Evolutionary conservation across 2,888 invertebrate species (phyloP).

Genomic region (Pristionchus fissidentatus): DNA sequence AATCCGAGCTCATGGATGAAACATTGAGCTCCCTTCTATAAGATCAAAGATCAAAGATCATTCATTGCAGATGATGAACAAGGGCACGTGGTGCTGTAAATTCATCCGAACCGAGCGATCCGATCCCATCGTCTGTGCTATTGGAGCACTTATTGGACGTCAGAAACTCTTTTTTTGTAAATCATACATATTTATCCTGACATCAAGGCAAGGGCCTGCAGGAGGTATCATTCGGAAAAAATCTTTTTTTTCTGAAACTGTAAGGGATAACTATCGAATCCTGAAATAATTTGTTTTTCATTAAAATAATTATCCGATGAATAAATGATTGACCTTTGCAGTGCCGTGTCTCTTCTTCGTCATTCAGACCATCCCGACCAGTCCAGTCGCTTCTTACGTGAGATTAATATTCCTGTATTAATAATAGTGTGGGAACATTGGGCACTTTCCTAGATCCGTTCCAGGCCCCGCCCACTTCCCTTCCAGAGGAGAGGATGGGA

Average conservation of each 20-base stretch:
- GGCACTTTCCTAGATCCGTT: not conserved
- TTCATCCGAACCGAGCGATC: slow-evolving; percentile 62
- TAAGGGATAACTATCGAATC: too few relatives aligned
- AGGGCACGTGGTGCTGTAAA: slow-evolving; percentile 51
- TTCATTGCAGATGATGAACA: slow-evolving; percentile 36
- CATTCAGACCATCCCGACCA: slow-evolving; percentile 83
- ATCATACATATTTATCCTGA: too few relatives aligned
- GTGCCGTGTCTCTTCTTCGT: slow-evolving; percentile 90
- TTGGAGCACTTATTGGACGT: slow-evolving; percentile 86
- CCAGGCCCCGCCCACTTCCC: not conserved
- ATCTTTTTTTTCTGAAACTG: too few relatives aligned
- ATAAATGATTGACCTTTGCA: too few relatives aligned
- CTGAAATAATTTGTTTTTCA: too few relatives aligned
- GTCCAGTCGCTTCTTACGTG: slow-evolving; percentile 83
- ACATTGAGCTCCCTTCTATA: not conserved
- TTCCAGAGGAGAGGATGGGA: too few relatives aligned
- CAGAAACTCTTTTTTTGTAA: not conserved
- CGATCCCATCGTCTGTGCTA: slow-evolving; percentile 85
- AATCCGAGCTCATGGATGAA: too few relatives aligned
- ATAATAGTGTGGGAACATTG: too few relatives aligned
- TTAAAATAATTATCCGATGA: too few relatives aligned
- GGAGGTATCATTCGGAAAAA: too few relatives aligned
- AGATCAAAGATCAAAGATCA: not conserved
- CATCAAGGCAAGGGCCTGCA: too few relatives aligned
- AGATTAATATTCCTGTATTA: too few relatives aligned